These are phyloP conservation scores for Coenobita brevimanus DNA, from an alignment of 1,140 invertebrate genomes.

Conservation along the genomic window DNA sequence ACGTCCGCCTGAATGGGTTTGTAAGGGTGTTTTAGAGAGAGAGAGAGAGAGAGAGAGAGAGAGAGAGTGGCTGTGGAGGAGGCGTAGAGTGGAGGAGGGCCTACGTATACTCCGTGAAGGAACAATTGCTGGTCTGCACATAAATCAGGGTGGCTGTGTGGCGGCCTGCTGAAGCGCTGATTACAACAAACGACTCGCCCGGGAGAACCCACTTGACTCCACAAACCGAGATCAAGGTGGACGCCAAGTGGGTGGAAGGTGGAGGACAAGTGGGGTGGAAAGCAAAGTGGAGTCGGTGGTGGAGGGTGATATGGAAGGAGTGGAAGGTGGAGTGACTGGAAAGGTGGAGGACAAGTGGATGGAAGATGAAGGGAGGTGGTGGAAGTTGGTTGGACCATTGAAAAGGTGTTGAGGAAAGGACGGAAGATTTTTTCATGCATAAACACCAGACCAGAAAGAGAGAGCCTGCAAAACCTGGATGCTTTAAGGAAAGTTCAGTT, in stretches of 20 bases:
- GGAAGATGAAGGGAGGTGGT: neutral
- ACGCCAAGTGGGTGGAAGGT: too few relatives aligned
- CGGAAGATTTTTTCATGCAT: too few relatives aligned
- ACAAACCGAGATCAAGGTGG: too few relatives aligned
- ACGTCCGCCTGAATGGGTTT: too few relatives aligned
- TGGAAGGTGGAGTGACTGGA: neutral
- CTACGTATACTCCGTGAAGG: neutral
- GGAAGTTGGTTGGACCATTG: neutral
- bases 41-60: neutral
- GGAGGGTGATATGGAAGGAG: neutral
- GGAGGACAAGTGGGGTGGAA: too few relatives aligned
- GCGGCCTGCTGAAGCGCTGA: slow-evolving; percentile 47
- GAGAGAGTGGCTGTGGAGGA: neutral
- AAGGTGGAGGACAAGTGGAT: neutral
- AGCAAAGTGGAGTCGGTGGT: neutral
- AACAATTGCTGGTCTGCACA: slow-evolving; percentile 37
- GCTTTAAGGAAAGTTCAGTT: too few relatives aligned
- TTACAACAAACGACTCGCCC: slow-evolving; percentile 38
- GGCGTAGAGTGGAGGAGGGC: neutral
- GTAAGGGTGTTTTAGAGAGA: too few relatives aligned
- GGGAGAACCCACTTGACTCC: slow-evolving; percentile 45
- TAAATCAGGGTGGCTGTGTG: slow-evolving; percentile 47
- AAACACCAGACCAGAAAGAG: too few relatives aligned
- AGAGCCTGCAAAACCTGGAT: too few relatives aligned
- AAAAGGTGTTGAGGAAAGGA: neutral